phyloP scores from a whole-genome alignment of 2,113 vertebrate genomes.

The Nicator chloris region DNA sequence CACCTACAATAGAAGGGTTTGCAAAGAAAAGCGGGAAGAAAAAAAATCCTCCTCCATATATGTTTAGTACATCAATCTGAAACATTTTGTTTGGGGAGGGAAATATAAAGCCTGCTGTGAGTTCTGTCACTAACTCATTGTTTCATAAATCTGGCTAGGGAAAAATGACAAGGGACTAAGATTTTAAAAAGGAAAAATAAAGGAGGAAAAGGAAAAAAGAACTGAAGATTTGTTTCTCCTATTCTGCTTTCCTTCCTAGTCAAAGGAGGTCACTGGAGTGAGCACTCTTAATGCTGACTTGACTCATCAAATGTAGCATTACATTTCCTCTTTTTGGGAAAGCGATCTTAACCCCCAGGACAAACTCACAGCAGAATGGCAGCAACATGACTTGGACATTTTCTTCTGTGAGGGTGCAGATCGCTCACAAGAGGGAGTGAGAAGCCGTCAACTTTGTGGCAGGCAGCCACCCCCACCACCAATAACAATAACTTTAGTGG shows the following conservation, averaged over 20 bases:
- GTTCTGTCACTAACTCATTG: not conserved
- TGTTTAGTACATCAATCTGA: not conserved
- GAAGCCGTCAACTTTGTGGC: not conserved
- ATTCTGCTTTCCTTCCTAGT: not conserved
- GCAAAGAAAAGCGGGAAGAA: not conserved
- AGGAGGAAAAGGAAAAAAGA: not conserved
- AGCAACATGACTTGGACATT: not conserved
- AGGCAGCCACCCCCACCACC: not conserved
- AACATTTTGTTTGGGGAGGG: not conserved
- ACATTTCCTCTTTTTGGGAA: not conserved
- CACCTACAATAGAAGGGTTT: not conserved
- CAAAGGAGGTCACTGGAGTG: not conserved
- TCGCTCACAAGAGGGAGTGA: not conserved
- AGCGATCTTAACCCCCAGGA: not conserved
- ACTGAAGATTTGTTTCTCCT: not conserved
- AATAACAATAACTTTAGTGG: accelerated
- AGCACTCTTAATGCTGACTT: not conserved
- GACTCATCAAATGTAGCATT: not conserved
- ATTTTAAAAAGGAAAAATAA: not conserved
- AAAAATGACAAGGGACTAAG: not conserved
- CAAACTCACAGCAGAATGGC: not conserved
- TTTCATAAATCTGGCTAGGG: not conserved
- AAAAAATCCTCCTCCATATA: accelerated
- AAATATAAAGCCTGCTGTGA: not conserved
- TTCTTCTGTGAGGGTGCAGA: not conserved